These are phyloP conservation scores for Cynopterus brachyotis DNA, from an alignment of 2,113 vertebrate species.

Conservation along the genomic window DNA sequence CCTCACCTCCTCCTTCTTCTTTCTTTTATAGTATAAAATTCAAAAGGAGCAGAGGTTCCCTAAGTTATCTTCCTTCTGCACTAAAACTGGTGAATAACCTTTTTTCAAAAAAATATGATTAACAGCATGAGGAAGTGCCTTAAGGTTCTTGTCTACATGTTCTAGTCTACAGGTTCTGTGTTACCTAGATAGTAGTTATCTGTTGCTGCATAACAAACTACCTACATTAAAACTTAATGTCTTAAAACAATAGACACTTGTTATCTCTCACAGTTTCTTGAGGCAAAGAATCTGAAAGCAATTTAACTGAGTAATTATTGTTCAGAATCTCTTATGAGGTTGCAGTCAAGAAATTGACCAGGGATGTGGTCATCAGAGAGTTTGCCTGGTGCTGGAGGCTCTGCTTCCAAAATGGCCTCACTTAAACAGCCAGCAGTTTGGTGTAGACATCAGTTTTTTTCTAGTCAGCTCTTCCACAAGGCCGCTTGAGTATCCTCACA, in stretches of 20 bases:
- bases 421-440: not conserved
- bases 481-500: not conserved
- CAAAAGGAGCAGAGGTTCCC: not conserved
- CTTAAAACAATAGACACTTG: not conserved
- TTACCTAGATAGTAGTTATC: not conserved
- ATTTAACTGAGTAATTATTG: not conserved
- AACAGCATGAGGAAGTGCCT: not conserved
- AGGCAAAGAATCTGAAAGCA: not conserved
- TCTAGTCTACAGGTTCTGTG: not conserved
- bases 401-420: not conserved
- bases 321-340: not conserved
- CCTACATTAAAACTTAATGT: not conserved
- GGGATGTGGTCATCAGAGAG: not conserved
- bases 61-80: not conserved
- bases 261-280: not conserved
- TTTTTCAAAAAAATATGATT: not conserved
- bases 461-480: not conserved
- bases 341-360: not conserved
- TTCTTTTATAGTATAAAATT: not conserved
- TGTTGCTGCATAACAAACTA: not conserved
- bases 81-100: not conserved
- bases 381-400: not conserved
- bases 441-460: not conserved
- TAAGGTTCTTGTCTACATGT: not conserved
- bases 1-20: not conserved